phyloP scores from a whole-genome alignment of 2,888 invertebrate species.

The Alsophila aescularia region DNA sequence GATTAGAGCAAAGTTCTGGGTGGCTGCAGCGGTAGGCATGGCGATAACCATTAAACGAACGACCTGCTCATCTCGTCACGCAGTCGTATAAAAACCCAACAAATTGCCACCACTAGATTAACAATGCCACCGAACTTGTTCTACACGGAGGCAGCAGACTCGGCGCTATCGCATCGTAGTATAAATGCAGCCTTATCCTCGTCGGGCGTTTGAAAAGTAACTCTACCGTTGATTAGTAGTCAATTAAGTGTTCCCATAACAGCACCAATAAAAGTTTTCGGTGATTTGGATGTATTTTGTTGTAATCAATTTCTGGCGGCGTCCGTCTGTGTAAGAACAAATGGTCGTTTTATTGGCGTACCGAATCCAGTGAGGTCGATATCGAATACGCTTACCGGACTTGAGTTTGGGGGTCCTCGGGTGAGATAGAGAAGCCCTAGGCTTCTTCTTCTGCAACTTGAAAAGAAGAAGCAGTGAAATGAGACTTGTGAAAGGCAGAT shows the following conservation, averaged over 20 bases:
- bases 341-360: slow-evolving; percentile 80
- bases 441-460: too few relatives aligned
- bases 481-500: too few relatives aligned
- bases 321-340: slow-evolving; percentile 77
- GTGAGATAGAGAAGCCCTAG: slow-evolving; percentile 1
- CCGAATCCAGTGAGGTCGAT: slow-evolving; percentile 79
- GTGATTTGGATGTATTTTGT: slow-evolving; percentile 81
- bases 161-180: too few relatives aligned
- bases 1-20: too few relatives aligned
- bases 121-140: too few relatives aligned
- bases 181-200: background rate
- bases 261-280: slow-evolving; percentile 79
- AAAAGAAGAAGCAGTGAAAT: too few relatives aligned
- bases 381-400: slow-evolving; percentile 60
- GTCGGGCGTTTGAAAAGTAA: slow-evolving; percentile 22
- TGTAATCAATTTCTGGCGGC: slow-evolving; percentile 82
- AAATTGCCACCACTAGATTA: too few relatives aligned
- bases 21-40: too few relatives aligned
- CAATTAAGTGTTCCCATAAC: slow-evolving; percentile 81
- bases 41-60: too few relatives aligned
- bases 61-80: too few relatives aligned
- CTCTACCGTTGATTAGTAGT: slow-evolving; percentile 68
- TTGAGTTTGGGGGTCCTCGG: slow-evolving; percentile 45
- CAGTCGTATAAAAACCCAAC: too few relatives aligned
- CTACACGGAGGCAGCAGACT: too few relatives aligned